phyloP scores from a whole-genome alignment of 2,797 vertebrate genomes.

The Gymnoscopelus microlampas region DNA sequence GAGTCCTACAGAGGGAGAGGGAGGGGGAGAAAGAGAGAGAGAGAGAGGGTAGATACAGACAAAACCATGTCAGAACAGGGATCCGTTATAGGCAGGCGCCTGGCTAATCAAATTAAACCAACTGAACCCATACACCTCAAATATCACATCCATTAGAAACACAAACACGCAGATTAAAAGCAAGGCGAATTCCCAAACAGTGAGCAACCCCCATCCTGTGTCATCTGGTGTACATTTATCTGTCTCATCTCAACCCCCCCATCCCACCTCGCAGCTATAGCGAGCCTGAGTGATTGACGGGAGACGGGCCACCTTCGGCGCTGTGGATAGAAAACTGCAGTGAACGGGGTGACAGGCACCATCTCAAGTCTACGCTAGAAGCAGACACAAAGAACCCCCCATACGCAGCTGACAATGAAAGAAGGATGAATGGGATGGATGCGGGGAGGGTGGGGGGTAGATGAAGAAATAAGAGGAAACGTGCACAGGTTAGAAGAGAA shows the following conservation, averaged over 20 bases:
- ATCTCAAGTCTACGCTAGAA: constrained; percentile 43
- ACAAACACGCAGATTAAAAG: background rate
- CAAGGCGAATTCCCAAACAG: constrained; percentile 55
- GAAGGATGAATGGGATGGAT: constrained; percentile 42
- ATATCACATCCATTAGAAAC: background rate
- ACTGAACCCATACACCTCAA: constrained; percentile 6
- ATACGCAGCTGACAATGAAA: constrained; percentile 18
- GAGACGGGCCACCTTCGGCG: constrained; percentile 57
- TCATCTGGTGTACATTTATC: constrained; percentile 42
- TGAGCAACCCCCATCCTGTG: constrained; percentile 49
- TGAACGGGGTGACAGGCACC: constrained; percentile 61
- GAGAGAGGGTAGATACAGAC: background rate
- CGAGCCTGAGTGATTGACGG: constrained; percentile 68
- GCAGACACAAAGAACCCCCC: constrained; percentile 64
- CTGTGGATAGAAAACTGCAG: constrained; percentile 56
- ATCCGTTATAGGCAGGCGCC: background rate
- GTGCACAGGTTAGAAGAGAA: constrained; percentile 42
- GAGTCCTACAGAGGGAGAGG: constrained; percentile 85
- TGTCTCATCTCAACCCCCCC: constrained; percentile 21
- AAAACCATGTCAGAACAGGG: background rate
- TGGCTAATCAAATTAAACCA: background rate
- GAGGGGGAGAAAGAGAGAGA: constrained; percentile 1
- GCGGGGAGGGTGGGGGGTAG: constrained; percentile 27
- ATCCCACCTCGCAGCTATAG: constrained; percentile 15
- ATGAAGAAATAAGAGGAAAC: constrained; percentile 63